Evolutionary conservation across 1,140 invertebrate species (phyloP).

Genomic region (Platyscapa corneri): DNA sequence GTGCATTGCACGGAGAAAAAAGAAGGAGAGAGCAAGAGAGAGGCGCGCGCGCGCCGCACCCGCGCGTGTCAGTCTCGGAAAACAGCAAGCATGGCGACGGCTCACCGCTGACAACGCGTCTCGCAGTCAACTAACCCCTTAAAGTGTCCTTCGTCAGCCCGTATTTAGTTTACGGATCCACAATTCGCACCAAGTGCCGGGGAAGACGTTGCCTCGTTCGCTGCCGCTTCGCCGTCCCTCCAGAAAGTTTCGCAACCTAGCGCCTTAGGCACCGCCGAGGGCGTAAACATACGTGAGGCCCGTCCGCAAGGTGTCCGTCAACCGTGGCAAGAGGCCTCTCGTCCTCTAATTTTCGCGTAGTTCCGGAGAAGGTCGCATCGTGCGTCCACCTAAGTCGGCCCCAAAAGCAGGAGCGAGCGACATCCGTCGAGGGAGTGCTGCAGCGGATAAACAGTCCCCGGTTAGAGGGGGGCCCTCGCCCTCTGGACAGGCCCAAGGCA

Average conservation of each 20-base stretch:
- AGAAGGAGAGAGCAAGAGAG: neutral
- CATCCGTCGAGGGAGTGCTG: neutral
- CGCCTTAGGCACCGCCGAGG: too few relatives aligned
- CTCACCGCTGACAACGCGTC: conserved; percentile 1
- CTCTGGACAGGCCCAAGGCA: conserved; percentile 30
- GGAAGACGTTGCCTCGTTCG: neutral
- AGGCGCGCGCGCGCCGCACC: neutral
- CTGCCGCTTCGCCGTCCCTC: too few relatives aligned
- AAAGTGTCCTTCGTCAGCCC: neutral
- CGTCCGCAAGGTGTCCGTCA: neutral
- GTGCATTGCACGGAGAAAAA: neutral
- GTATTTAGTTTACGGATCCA: neutral
- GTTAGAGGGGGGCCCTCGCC: neutral
- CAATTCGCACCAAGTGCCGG: neutral
- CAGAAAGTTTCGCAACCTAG: too few relatives aligned
- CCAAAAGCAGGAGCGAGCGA: too few relatives aligned
- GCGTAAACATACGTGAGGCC: neutral
- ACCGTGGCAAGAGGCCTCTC: too few relatives aligned
- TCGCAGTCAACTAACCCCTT: neutral
- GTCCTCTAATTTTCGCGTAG: neutral
- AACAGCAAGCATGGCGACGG: conserved; percentile 14
- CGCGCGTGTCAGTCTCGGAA: conserved; percentile 20
- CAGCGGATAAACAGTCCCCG: neutral
- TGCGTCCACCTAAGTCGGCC: neutral
- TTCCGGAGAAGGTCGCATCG: too few relatives aligned